phyloP scores from a whole-genome alignment of 2,113 vertebrate genomes.

The Otis tarda region DNA sequence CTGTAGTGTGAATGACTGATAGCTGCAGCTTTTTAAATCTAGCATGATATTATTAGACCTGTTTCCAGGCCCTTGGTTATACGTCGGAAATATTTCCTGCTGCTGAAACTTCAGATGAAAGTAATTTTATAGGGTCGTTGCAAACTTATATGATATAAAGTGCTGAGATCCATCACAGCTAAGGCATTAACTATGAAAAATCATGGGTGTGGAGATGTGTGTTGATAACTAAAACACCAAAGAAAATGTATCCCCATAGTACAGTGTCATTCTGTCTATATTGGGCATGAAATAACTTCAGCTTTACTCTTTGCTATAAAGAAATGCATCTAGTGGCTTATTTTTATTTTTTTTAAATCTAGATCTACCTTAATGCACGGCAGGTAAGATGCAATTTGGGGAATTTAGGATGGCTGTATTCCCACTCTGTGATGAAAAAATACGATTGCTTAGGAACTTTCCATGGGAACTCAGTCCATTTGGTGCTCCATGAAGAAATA shows the following conservation, averaged over 20 bases:
- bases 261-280: neutral
- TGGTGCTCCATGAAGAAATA: neutral
- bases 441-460: neutral
- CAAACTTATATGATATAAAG: neutral
- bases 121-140: slow-evolving; percentile 4
- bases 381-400: neutral
- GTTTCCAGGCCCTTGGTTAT: slow-evolving; percentile 38
- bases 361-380: neutral
- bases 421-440: neutral
- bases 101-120: neutral
- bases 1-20: slow-evolving; percentile 49
- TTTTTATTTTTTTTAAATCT: neutral
- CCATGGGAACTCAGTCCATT: neutral
- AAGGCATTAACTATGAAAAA: neutral
- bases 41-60: slow-evolving; percentile 15
- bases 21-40: slow-evolving; percentile 50
- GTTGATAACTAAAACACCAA: neutral
- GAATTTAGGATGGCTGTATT: neutral
- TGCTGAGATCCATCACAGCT: neutral
- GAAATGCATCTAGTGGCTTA: neutral
- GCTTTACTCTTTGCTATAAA: neutral
- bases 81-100: slow-evolving; percentile 33
- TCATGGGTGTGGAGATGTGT: neutral
- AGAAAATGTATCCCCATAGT: neutral
- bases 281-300: neutral